Evolutionary conservation across 2,797 vertebrate genomes (phyloP).

Genomic region (Danio choprae): DNA sequence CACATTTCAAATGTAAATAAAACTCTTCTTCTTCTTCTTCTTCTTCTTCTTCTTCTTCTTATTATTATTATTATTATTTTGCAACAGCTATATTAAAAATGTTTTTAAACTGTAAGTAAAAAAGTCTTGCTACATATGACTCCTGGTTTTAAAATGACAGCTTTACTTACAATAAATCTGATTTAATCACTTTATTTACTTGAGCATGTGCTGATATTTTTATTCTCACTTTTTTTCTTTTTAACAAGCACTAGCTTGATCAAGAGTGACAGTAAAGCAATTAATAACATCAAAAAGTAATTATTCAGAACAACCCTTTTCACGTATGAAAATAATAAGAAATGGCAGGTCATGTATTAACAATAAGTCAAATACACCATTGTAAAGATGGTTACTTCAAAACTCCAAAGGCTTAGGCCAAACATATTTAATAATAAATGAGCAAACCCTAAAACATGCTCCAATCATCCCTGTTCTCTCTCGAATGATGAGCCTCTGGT

Average conservation of each 20-base stretch:
- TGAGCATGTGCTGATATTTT: too few species aligned
- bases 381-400: not conserved
- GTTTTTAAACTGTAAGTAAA: too few species aligned
- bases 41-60: too few species aligned
- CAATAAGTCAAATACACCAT: not conserved
- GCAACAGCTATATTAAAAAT: too few species aligned
- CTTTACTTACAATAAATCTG: too few species aligned
- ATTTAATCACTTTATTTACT: too few species aligned
- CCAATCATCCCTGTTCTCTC: not conserved
- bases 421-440: not conserved
- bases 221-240: not conserved
- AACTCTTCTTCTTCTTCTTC: too few species aligned
- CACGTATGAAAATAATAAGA: not conserved
- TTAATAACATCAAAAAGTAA: not conserved
- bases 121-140: too few species aligned
- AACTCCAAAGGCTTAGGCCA: not conserved
- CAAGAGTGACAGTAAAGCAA: not conserved
- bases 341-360: not conserved
- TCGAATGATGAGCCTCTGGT: constrained; percentile 2
- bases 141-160: too few species aligned
- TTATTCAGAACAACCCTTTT: not conserved
- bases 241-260: not conserved
- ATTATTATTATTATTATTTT: too few species aligned
- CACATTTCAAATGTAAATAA: too few species aligned
- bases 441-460: not conserved